phyloP scores from a whole-genome alignment of 2,888 invertebrate genomes.

The Troilus luridus region DNA sequence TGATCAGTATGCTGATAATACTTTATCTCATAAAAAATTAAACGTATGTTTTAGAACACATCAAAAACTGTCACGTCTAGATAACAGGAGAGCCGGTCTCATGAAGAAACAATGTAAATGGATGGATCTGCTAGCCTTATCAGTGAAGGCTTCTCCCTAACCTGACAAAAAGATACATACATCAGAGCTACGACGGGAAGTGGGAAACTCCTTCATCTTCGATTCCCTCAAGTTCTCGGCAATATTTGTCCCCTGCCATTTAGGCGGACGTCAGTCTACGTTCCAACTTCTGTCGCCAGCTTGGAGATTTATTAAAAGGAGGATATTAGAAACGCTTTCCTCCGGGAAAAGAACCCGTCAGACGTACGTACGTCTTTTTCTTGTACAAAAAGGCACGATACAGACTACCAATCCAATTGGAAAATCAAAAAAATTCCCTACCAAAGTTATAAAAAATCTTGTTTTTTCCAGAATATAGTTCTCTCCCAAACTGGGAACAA shows the following conservation, averaged over 20 bases:
- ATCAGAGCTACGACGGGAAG: neutral
- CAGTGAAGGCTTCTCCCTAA: neutral
- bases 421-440: no score
- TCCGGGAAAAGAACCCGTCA: neutral
- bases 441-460: no score
- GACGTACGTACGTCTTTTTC: neutral
- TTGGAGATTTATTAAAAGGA: constrained; percentile 5
- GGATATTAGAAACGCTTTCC: neutral
- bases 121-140: neutral
- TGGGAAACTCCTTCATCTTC: constrained; percentile 18
- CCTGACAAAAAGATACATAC: neutral
- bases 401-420: no score
- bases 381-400: neutral
- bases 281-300: neutral
- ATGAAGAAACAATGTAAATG: neutral
- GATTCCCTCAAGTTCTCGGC: neutral
- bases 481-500: no score
- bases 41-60: neutral
- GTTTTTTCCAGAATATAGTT: no score
- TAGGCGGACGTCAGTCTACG: neutral
- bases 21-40: neutral
- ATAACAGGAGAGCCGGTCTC: neutral
- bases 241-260: constrained; percentile 17
- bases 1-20: neutral
- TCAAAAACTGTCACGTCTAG: neutral